Base-by-base conservation (phyloP, 1,140 invertebrate species). In the Mycetomoellerius zeteki region DNA sequence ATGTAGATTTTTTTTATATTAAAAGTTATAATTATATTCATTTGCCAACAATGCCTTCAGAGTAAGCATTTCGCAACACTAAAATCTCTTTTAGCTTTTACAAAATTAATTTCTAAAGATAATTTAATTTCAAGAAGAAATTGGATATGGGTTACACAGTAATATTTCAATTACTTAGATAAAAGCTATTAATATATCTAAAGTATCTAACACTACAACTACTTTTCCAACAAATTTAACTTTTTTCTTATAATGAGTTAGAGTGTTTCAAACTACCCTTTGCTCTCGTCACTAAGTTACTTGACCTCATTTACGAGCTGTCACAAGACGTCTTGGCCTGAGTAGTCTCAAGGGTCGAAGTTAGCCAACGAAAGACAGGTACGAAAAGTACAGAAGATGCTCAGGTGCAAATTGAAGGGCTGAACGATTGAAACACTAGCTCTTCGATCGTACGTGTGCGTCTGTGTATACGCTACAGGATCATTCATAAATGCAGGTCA, bases 291-390 rank as follows among this genome's bases (percentile, higher is more conserved):
- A 21, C 14, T 14, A 81, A 73, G 52, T 73, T 84, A 24, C 69
- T 84, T 58, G 69, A 73, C 33, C 67, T 73, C 67, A 73, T 72
- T 69, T 84, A 73, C 16, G 54, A 84, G 19, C 80, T 73, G 80
- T 84, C 67, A 73, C 52, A 30, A 73, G 54, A 33, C 24, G 52
- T 58, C 37, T 52, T 73, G 19, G 47, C 50, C n/a, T 27, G 76
- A 65, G 60, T 52, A 78, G 50, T 71, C 64, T 73, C 67, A 43
- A 73, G 54, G 54, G 80, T 73, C 69, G 14, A 84, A 84, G 80
- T 84, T 84, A 47, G 19, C 19, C 37, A 52, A 33, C 6, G 24
- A 4, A 47, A 58, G 54, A 60, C 54, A 84, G 37, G 24, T 73
- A 60, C 37, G 27, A 30, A 60, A 27, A n/a, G 14, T 50, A 8